Conservation (phyloP, 1,140 invertebrate species). For the Cotesia typhae region DNA sequence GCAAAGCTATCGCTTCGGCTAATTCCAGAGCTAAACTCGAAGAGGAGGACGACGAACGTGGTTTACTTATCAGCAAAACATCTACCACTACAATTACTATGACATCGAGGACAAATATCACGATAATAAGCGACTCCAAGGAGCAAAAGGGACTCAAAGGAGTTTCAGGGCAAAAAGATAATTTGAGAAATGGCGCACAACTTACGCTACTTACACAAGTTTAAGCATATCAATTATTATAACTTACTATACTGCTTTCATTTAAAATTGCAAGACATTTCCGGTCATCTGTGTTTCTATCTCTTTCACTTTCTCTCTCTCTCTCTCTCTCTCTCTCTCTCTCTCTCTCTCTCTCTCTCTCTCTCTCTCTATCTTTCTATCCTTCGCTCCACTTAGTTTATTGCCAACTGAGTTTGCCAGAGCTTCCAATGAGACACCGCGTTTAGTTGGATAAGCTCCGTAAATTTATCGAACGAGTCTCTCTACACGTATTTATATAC, state of each 20-base stretch:
- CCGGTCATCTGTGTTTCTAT: neutral
- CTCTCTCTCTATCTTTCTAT: neutral
- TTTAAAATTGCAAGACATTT: neutral
- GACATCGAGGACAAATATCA: slow-evolving; percentile 68
- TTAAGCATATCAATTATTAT: slow-evolving; percentile 41
- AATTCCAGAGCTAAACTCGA: slow-evolving; percentile 58
- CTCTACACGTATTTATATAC: neutral
- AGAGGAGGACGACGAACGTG: slow-evolving; percentile 67
- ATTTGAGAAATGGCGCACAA: slow-evolving; percentile 52
- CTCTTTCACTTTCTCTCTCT: too few relatives aligned
- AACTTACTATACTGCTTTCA: too few relatives aligned
- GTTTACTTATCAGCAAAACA: slow-evolving; percentile 67
- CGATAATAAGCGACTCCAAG: slow-evolving; percentile 56
- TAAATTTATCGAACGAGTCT: slow-evolving; percentile 13
- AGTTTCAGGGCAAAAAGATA: slow-evolving; percentile 42
- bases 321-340: too few relatives aligned
- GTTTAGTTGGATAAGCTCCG: slow-evolving; percentile 10
- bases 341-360: neutral
- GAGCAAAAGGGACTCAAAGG: slow-evolving; percentile 47
- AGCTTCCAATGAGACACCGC: slow-evolving; percentile 13
- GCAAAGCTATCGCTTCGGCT: slow-evolving; percentile 55
- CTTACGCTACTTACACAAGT: slow-evolving; percentile 57
- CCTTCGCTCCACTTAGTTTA: slow-evolving; percentile 12
- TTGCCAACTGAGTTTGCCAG: neutral
- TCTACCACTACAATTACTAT: slow-evolving; percentile 69